Conservation (phyloP, 2,113 vertebrate genomes). For the Rhinoderma darwinii region DNA sequence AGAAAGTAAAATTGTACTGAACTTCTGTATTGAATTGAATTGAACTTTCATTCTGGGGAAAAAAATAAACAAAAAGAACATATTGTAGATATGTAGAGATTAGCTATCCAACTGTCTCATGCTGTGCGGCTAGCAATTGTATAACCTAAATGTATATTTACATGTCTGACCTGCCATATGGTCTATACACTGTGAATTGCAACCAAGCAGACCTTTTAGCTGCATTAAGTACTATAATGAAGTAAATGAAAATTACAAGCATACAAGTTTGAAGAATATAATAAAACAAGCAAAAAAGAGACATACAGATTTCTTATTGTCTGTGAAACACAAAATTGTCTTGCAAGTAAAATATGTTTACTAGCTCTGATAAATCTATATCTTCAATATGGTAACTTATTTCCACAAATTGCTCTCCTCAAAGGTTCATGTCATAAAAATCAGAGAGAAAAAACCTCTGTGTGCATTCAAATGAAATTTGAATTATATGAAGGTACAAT, state of each 20-base stretch:
- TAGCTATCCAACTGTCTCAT: not conserved
- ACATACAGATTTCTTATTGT: not conserved
- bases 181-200: not conserved
- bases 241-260: not conserved
- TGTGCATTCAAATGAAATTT: too few relatives aligned
- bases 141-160: not conserved
- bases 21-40: slow-evolving; percentile 18
- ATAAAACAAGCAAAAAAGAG: not conserved
- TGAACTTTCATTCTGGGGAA: slow-evolving; percentile 5
- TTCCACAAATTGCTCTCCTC: too few relatives aligned
- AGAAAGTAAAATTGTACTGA: slow-evolving; percentile 17
- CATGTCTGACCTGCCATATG: slow-evolving; percentile 26
- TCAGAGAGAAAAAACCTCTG: too few relatives aligned
- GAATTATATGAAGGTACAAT: too few relatives aligned
- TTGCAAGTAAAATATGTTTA: not conserved
- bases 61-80: slow-evolving; percentile 19
- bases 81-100: slow-evolving; percentile 20
- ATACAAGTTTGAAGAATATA: not conserved
- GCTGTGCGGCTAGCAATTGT: not conserved
- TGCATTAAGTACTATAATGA: not conserved
- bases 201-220: not conserved
- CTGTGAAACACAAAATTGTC: not conserved
- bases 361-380: slow-evolving; percentile 13
- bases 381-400: not conserved
- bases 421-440: too few relatives aligned